Conservation (phyloP, 2,113 vertebrate genomes). For the Python bivittatus region DNA sequence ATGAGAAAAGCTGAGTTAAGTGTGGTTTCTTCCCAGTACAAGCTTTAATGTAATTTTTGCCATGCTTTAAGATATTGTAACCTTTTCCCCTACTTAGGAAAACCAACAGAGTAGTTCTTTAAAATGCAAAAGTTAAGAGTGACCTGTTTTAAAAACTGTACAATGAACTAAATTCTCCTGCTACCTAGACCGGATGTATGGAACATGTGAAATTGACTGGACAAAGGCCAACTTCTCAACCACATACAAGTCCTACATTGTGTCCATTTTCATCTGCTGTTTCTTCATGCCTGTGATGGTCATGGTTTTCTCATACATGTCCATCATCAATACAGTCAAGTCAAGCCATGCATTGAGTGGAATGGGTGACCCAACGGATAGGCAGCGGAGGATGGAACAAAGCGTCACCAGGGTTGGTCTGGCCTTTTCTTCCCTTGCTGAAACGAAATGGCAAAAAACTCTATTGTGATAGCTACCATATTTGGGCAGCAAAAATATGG, state of each 20-base stretch:
- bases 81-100: neutral
- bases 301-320: slow-evolving; percentile 81
- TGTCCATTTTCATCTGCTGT: slow-evolving; percentile 85
- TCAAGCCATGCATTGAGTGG: slow-evolving; percentile 78
- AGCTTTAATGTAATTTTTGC: neutral
- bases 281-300: slow-evolving; percentile 81
- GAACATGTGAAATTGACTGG: slow-evolving; percentile 88
- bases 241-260: slow-evolving; percentile 84
- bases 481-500: neutral
- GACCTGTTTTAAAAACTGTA: slow-evolving; percentile 28
- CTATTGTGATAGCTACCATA: accelerated
- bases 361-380: slow-evolving; percentile 72
- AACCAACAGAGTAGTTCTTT: neutral
- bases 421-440: neutral
- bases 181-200: slow-evolving; percentile 79
- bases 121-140: neutral
- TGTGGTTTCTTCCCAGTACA: neutral
- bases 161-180: slow-evolving; percentile 18
- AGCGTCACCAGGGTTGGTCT: slow-evolving; percentile 77
- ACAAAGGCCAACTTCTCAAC: slow-evolving; percentile 88
- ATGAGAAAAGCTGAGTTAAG: neutral
- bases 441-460: neutral
- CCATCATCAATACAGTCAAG: slow-evolving; percentile 86
- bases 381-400: slow-evolving; percentile 80
- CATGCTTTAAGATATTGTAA: neutral